Evolutionary conservation across 2,888 invertebrate species (phyloP).

Genomic region (Rotaria sp.): DNA sequence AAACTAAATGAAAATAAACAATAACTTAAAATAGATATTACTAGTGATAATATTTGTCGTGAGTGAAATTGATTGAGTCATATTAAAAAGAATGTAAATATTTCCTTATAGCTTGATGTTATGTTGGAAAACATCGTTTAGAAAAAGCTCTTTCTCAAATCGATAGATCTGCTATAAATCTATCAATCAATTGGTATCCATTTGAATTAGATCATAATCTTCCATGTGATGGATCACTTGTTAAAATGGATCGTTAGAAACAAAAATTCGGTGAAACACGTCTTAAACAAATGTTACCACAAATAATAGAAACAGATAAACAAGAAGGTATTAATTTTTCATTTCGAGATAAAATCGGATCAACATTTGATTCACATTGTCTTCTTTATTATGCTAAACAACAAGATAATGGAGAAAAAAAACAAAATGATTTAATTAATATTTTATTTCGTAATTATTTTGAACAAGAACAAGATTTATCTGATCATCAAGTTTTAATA

Average conservation of each 20-base stretch:
- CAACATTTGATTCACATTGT: slow-evolving; percentile 27
- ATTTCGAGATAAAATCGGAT: background rate
- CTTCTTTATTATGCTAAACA: slow-evolving; percentile 25
- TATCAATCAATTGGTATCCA: background rate
- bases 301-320: background rate
- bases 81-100: background rate
- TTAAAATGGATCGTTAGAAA: slow-evolving; percentile 16
- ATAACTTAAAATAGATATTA: background rate
- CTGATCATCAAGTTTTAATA: background rate
- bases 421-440: slow-evolving; percentile 14
- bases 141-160: slow-evolving; percentile 17
- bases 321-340: slow-evolving; percentile 18
- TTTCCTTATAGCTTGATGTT: background rate
- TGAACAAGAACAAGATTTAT: slow-evolving; percentile 14
- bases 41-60: slow-evolving; percentile 7
- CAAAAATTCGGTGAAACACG: background rate
- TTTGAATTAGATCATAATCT: background rate
- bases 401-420: slow-evolving; percentile 1
- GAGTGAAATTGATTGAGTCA: background rate
- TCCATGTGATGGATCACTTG: background rate
- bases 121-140: slow-evolving; percentile 9
- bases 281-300: background rate
- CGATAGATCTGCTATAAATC: background rate
- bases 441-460: slow-evolving; percentile 15
- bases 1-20: background rate